Base-by-base conservation (phyloP, 2,797 vertebrate genomes). In the Hybognathus amarus region DNA sequence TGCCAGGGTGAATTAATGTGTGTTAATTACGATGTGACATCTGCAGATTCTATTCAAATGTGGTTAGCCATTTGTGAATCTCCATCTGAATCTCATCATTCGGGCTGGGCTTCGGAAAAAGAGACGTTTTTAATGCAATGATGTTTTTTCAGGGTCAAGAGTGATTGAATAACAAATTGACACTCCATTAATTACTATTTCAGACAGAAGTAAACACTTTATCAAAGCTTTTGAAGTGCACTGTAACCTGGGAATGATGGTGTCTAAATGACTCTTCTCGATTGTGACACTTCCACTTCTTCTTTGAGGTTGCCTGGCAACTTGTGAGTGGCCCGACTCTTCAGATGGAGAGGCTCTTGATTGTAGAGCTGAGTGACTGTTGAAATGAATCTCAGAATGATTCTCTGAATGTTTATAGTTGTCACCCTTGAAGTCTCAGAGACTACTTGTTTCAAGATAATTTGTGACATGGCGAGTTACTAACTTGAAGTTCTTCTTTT, bases 301-400 rank as follows among this genome's bases (percentile, higher is more conserved):
- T 84, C 85, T 85, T 86, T 87, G 81, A 86, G 84, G 90, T 91
- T 91, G 86, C 88, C 79, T 82, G 84, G 90, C 89, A 90, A 91
- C 89, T 75, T 87, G 73, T 71, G 36, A 91, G 88, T 85, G 87
- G 85, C 83, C 84, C 42, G 9, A 77, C 87, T 88, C 89, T 91
- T 90, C 74, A 87, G 56, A 85, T 85, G 42, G 75, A 88, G 89
- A 88, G 87, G 80, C 82, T 84, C 87, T 89, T 89, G 87, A 90
- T 88, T 87, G 85, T 80, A 54, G 27, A 56, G 77, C 77, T 78
- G 83, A 90, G 83, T 84, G 85, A 88, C 87, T 89, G 82, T 85
- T 85, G 86, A 86, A 86, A 89, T 87, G 61, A 86, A 87, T 83
- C 77, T 79, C 59, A 71, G 74, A 85, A 45, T 30, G 66, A 47